Percentiles rank a stretch among this genome's conserved stretches.
Evolutionary conservation across 2,113 vertebrate species (phyloP).

Genomic region (Rutilus rutilus): DNA sequence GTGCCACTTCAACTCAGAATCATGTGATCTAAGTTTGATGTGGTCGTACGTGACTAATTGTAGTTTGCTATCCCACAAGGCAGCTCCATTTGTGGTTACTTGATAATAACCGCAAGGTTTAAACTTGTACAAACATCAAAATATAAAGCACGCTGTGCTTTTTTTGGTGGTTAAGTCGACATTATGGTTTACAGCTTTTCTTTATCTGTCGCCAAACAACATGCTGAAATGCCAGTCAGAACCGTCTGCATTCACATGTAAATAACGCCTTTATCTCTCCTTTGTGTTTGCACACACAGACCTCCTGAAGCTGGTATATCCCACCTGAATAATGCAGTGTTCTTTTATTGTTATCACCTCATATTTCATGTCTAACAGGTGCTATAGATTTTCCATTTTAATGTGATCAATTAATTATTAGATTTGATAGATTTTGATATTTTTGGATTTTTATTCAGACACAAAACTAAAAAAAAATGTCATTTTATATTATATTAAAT

Average conservation of each 20-base stretch:
- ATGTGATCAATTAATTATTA: conserved; percentile 31
- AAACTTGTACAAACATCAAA: conserved; percentile 29
- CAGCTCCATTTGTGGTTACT: neutral
- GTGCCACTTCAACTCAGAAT: neutral
- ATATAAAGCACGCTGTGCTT: conserved; percentile 21
- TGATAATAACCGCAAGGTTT: conserved; percentile 33
- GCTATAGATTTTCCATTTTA: conserved; percentile 23
- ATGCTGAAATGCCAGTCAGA: neutral
- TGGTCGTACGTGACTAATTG: conserved; percentile 28
- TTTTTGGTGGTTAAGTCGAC: neutral
- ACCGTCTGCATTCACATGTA: neutral
- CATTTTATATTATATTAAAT: neutral
- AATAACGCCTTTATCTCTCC: neutral
- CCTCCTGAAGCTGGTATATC: conserved; percentile 12
- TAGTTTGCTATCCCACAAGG: conserved; percentile 1
- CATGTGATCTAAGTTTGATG: conserved; percentile 4
- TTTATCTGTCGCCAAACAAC: neutral
- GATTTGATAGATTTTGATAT: too few relatives aligned
- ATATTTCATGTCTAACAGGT: conserved; percentile 15
- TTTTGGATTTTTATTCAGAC: neutral
- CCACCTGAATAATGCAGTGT: conserved; percentile 17
- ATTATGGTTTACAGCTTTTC: neutral
- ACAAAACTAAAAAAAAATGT: too few relatives aligned
- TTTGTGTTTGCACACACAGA: neutral
- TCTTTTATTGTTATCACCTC: neutral